These are phyloP conservation scores for Turritopsis rubra DNA, from an alignment of 30 jellyfish, hydroid and myxozoan species.

Conservation along the genomic window DNA sequence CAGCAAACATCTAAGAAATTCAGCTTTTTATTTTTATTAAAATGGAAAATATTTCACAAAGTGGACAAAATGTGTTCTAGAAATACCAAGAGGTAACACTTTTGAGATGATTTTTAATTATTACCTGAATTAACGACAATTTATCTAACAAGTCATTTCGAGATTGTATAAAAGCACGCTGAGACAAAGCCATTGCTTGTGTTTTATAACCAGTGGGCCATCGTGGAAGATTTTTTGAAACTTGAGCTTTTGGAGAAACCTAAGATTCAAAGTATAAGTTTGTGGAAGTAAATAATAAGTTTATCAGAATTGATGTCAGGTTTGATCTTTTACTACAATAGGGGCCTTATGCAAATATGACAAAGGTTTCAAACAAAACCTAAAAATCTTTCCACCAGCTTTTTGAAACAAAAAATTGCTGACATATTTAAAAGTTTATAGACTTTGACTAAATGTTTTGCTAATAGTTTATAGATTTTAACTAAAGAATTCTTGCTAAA, in stretches of 20 bases:
- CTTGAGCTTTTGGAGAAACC: neutral
- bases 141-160: slow-evolving; percentile 43
- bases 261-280: neutral
- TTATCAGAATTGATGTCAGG: neutral
- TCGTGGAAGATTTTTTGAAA: neutral
- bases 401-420: too few relatives aligned
- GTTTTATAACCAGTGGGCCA: slow-evolving; percentile 62
- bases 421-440: too few relatives aligned
- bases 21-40: neutral
- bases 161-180: slow-evolving; percentile 55
- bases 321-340: neutral
- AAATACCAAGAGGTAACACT: neutral
- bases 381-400: too few relatives aligned
- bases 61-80: neutral
- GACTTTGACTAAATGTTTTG: too few relatives aligned
- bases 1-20: slow-evolving; percentile 30
- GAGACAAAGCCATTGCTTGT: slow-evolving; percentile 38
- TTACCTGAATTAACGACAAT: slow-evolving; percentile 46
- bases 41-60: too few relatives aligned
- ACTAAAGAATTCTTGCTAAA: neutral
- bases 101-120: neutral
- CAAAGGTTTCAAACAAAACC: too few relatives aligned
- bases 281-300: too few relatives aligned
- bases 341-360: too few relatives aligned
- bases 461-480: too few relatives aligned